Evolutionary conservation across 1,140 invertebrate species (phyloP), one percentile per base, ranked within the genome.

Genomic region (Pollicipes pollicipes): DNA sequence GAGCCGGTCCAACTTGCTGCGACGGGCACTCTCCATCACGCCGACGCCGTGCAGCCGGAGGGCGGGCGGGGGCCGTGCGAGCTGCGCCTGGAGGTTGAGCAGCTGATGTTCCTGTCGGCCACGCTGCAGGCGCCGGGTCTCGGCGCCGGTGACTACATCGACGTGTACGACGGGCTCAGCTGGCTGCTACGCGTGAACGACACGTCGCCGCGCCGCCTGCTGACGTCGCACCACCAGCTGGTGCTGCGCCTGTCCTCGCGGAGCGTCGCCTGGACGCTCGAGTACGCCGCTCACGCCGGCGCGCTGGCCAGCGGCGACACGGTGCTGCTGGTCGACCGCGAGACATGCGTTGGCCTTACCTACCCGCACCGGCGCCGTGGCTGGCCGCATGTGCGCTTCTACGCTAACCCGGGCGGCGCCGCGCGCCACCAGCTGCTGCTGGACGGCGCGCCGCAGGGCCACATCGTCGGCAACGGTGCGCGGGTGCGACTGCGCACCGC

Each of bases 31-130:
- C 6, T 35, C 35, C 6, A 6, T 6, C 6, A 6, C 35, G 35
- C 35, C 6, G 81, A 85, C 69, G 85, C 85, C 66, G 77, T 90
- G 6, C 88, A 90, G 77, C 79, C 80, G 27, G 80, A 81, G 27
- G 86, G 90, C 0, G 80, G 88, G 68, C 80, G 85, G 30, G 78
- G 87, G 72, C 88, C 86, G 8, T 93, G 90, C 79, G 82, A 94
- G 70, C 90, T 91, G 74, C 82, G 94, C 28, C 91, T 94, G 78
- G 91, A 94, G 80, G 92, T 94, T n/a, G 92, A 89, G 77, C 85
- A 89, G 45, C 93, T 91, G 31, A 91, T 91, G 28, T 90, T 94
- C 72, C 86, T 93, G 24, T 91, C 90, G 10, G 84, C 87, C 75
- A 83, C 84, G 69, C 76, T 91, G 16, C 83, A 84, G 37, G 83